Evolutionary conservation across 35 echinoderm and acorn worm genomes (phyloP).

Genomic region (Apostichopus parvimensis): DNA sequence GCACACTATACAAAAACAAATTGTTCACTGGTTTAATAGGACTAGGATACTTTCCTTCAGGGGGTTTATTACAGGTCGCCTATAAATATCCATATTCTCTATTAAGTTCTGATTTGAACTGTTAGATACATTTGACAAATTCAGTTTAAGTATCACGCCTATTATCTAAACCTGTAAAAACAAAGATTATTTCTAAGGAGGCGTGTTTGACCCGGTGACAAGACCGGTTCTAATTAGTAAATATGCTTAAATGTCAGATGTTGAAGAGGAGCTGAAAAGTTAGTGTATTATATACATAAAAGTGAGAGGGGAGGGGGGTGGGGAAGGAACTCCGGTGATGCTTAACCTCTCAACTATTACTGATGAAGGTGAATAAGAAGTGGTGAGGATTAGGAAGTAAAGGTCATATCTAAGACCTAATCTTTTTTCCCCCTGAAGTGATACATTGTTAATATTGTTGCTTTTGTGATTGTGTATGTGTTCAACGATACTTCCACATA

Average conservation of each 20-base stretch:
- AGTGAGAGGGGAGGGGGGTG: too few relatives aligned
- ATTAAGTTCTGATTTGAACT: too few relatives aligned
- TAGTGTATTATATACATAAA: too few relatives aligned
- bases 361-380: neutral
- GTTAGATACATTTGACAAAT: neutral
- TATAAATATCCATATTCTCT: neutral
- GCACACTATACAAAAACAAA: too few relatives aligned
- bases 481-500: too few relatives aligned
- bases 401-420: neutral
- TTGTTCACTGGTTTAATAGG: too few relatives aligned
- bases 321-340: too few relatives aligned
- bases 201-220: too few relatives aligned
- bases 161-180: neutral
- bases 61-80: neutral
- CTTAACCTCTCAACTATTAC: neutral
- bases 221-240: too few relatives aligned
- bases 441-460: neutral
- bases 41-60: neutral
- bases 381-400: neutral
- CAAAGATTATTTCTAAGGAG: neutral
- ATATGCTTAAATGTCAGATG: too few relatives aligned
- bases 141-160: neutral
- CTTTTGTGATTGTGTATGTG: too few relatives aligned
- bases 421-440: neutral
- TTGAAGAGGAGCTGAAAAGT: too few relatives aligned